phyloP scores from a whole-genome alignment of 2,113 vertebrate genomes.

The Macrotus californicus region DNA sequence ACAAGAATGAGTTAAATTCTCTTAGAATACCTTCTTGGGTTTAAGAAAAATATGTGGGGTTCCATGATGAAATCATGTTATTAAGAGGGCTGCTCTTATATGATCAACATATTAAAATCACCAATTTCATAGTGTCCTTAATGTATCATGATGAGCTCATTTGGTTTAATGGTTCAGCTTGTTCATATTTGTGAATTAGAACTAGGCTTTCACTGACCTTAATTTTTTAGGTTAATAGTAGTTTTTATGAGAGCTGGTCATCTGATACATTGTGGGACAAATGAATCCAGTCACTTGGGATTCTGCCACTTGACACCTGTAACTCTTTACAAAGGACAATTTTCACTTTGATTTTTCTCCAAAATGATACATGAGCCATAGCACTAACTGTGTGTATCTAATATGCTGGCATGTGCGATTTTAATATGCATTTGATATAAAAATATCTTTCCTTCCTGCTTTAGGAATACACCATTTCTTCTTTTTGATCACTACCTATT shows the following conservation, averaged over 20 bases:
- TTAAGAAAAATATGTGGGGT: slow-evolving; percentile 31
- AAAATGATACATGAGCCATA: not conserved
- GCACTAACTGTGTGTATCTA: not conserved
- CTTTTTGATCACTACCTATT: not conserved
- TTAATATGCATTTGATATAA: not conserved
- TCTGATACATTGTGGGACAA: not conserved
- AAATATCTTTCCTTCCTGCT: slow-evolving; percentile 22
- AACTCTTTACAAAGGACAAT: not conserved
- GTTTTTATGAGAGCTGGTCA: slow-evolving; percentile 32
- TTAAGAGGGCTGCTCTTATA: slow-evolving; percentile 42
- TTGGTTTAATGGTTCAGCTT: not conserved
- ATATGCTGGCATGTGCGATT: not conserved
- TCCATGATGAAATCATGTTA: slow-evolving; percentile 30
- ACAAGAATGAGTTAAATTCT: not conserved
- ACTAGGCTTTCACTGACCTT: not conserved
- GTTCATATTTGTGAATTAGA: slow-evolving; percentile 8
- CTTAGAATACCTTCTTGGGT: slow-evolving; percentile 31
- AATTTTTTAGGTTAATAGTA: not conserved
- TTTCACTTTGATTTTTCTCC: not conserved
- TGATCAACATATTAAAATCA: slow-evolving; percentile 46
- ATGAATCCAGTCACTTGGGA: not conserved
- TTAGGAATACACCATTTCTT: not conserved
- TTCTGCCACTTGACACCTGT: not conserved
- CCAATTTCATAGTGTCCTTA: slow-evolving; percentile 21
- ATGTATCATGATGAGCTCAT: slow-evolving; percentile 18